phyloP scores from a whole-genome alignment of 2,888 invertebrate genomes.

The Napeogenes inachia region DNA sequence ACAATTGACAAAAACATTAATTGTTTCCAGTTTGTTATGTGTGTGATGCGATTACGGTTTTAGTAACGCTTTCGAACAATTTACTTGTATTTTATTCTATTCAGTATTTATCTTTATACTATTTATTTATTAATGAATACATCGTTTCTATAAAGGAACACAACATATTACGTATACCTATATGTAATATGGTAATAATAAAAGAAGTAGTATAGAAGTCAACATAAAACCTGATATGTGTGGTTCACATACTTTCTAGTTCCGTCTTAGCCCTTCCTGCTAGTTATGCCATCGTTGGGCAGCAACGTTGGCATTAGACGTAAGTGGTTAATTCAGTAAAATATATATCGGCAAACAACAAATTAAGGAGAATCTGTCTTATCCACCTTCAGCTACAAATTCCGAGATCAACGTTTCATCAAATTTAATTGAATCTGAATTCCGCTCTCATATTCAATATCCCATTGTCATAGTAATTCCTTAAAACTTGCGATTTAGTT shows the following conservation, averaged over 20 bases:
- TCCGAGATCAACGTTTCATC: constrained; percentile 23
- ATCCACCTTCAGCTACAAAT: constrained; percentile 13
- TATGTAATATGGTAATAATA: background rate
- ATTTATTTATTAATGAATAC: too few species aligned
- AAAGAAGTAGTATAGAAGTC: background rate
- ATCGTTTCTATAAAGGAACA: too few species aligned
- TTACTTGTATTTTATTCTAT: too few species aligned
- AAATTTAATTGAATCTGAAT: constrained; percentile 40
- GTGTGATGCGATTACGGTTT: too few species aligned
- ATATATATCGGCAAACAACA: background rate
- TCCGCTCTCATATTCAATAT: constrained; percentile 50
- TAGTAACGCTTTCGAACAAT: too few species aligned
- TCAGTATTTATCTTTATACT: too few species aligned
- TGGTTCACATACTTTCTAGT: constrained; percentile 13
- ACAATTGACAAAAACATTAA: too few species aligned
- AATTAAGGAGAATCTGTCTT: background rate
- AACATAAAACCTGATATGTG: constrained; percentile 6
- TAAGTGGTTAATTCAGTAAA: too few species aligned
- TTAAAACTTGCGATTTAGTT: constrained; percentile 69
- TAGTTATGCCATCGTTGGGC: constrained; percentile 11
- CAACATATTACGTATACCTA: background rate
- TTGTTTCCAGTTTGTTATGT: too few species aligned
- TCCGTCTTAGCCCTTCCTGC: constrained; percentile 23
- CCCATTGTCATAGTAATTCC: constrained; percentile 65
- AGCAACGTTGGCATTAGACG: too few species aligned